phyloP scores from a whole-genome alignment of 2,888 invertebrate genomes.

The Pomacea canaliculata region DNA sequence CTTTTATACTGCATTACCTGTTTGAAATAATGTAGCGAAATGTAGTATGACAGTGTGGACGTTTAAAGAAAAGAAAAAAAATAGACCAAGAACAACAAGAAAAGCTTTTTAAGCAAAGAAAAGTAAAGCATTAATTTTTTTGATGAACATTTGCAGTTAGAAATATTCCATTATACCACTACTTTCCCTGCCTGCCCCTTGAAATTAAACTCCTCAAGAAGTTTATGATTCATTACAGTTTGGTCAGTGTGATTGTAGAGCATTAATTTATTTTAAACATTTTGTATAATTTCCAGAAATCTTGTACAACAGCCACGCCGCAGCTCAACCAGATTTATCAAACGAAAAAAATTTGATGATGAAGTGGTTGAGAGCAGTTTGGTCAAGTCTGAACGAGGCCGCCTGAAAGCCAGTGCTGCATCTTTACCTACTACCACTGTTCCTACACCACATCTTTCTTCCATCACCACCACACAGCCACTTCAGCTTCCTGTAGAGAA shows the following conservation, averaged over 20 bases:
- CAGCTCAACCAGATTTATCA: constrained; percentile 80
- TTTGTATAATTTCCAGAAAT: constrained; percentile 4
- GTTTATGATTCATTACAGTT: not conserved
- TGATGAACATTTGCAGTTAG: no score
- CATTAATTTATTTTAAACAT: no score
- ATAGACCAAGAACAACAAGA: no score
- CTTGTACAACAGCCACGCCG: constrained; percentile 26
- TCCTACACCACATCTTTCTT: constrained; percentile 2
- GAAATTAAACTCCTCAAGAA: not conserved
- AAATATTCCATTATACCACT: not conserved
- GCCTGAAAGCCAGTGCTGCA: constrained; percentile 31
- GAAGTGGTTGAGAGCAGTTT: constrained; percentile 94
- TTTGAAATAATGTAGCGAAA: no score
- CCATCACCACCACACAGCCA: constrained; percentile 9
- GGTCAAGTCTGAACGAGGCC: constrained; percentile 70
- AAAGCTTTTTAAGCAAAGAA: no score
- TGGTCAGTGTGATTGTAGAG: no score
- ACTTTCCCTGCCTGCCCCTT: not conserved
- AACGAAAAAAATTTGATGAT: constrained; percentile 95
- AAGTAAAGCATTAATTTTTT: no score
- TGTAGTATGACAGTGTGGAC: no score
- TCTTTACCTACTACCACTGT: constrained; percentile 17
- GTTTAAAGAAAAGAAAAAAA: no score
- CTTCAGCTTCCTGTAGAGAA: constrained; percentile 36
- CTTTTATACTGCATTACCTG: no score